Percentiles rank a stretch among this genome's conserved stretches.
Evolutionary conservation across 2,113 vertebrate species (phyloP).

Genomic region (Sphyrna mokarran): DNA sequence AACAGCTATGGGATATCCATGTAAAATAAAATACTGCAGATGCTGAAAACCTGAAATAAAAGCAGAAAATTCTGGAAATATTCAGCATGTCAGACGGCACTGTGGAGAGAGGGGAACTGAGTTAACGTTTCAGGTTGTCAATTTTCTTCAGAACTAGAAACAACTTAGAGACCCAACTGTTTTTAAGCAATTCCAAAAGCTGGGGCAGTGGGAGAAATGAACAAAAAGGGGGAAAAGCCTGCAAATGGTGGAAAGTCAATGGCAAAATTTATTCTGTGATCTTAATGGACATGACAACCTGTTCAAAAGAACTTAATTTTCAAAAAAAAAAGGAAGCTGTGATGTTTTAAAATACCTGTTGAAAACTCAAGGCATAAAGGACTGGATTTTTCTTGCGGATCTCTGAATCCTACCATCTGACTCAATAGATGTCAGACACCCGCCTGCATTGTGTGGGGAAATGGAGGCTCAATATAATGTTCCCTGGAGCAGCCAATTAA

Average conservation of each 20-base stretch:
- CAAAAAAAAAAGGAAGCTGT: too few relatives aligned
- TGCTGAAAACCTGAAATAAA: not conserved
- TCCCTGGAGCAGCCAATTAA: too few relatives aligned
- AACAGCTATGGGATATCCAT: not conserved
- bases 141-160: not conserved
- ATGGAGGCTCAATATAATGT: too few relatives aligned
- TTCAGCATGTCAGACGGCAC: not conserved
- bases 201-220: not conserved
- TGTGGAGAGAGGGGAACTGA: not conserved
- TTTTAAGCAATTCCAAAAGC: not conserved
- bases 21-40: not conserved
- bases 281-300: not conserved
- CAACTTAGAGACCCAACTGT: not conserved
- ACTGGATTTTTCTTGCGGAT: too few relatives aligned
- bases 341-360: too few relatives aligned
- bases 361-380: too few relatives aligned
- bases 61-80: not conserved
- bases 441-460: too few relatives aligned
- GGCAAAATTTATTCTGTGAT: not conserved
- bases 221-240: not conserved
- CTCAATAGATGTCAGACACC: too few relatives aligned
- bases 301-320: not conserved
- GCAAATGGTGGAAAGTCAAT: not conserved
- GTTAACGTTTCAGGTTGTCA: not conserved
- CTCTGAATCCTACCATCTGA: too few relatives aligned